Conservation (phyloP, 1,140 invertebrate species). For the Penaeus japonicus region DNA sequence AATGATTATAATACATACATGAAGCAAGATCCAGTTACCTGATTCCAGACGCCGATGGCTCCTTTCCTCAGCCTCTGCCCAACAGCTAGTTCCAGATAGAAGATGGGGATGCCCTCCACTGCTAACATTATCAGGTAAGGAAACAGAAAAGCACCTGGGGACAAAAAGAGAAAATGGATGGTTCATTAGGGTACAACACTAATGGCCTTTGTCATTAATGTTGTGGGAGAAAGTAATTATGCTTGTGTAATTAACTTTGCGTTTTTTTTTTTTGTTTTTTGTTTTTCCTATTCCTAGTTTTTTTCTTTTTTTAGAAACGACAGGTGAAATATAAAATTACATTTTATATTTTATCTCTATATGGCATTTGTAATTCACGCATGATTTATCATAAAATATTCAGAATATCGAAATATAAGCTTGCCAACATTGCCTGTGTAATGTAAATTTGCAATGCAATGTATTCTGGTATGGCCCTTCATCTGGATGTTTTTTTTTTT, state of each 20-base stretch:
- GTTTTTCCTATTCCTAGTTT: too few relatives aligned
- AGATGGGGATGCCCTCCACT: conserved; percentile 84
- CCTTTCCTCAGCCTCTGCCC: conserved; percentile 91
- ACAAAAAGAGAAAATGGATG: not conserved
- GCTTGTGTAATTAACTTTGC: not conserved
- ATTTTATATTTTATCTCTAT: too few relatives aligned
- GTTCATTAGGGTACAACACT: not conserved
- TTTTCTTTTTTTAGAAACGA: too few relatives aligned
- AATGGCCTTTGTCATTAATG: not conserved
- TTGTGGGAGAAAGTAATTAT: not conserved
- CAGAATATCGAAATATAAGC: not conserved
- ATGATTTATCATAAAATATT: not conserved
- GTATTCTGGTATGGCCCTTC: too few relatives aligned
- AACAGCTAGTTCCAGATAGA: conserved; percentile 92
- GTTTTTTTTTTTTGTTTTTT: too few relatives aligned
- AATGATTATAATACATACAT: not conserved
- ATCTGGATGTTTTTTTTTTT: too few relatives aligned
- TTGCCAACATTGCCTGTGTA: too few relatives aligned
- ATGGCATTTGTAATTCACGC: too few relatives aligned
- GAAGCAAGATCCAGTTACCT: conserved; percentile 67
- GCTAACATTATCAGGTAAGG: conserved; percentile 61
- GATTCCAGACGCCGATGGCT: conserved; percentile 94
- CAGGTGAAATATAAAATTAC: too few relatives aligned
- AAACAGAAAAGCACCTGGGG: conserved; percentile 59
- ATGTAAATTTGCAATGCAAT: too few relatives aligned